Percentiles rank a stretch among this genome's conserved stretches.
These are phyloP conservation scores for Patiria pectinifera DNA, from an alignment of 53 echinoderm and acorn worm species.

Conservation along the genomic window DNA sequence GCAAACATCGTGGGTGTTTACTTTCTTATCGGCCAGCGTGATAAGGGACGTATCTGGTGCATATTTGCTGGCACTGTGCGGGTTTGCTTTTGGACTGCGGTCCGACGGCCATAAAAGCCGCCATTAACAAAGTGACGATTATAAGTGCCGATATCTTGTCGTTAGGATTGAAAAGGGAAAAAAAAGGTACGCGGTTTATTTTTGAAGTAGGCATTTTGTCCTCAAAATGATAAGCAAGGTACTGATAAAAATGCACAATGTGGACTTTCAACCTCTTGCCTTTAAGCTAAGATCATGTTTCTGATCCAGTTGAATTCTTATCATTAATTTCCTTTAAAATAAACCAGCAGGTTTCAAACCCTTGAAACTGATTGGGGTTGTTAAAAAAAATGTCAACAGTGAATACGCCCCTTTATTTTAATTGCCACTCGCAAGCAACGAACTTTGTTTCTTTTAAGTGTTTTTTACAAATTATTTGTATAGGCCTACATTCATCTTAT, in stretches of 20 bases:
- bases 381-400: too few relatives aligned
- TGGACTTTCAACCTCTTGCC: not conserved
- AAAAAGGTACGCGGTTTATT: not conserved
- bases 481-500: too few relatives aligned
- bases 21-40: conserved; percentile 7
- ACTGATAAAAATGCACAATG: not conserved
- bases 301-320: not conserved
- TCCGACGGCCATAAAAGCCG: not conserved
- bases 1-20: conserved; percentile 34
- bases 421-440: too few relatives aligned
- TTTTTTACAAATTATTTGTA: too few relatives aligned
- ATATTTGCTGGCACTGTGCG: not conserved
- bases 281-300: not conserved
- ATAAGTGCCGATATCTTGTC: not conserved
- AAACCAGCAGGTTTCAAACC: too few relatives aligned
- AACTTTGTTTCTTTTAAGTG: too few relatives aligned
- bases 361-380: too few relatives aligned
- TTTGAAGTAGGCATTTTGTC: not conserved
- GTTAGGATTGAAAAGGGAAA: not conserved
- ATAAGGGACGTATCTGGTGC: not conserved
- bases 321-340: not conserved
- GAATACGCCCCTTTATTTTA: too few relatives aligned
- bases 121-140: not conserved
- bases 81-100: not conserved
- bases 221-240: not conserved